Evolutionary conservation across 2,113 vertebrate genomes (phyloP).

Genomic region (Zonotrichia leucophrys): DNA sequence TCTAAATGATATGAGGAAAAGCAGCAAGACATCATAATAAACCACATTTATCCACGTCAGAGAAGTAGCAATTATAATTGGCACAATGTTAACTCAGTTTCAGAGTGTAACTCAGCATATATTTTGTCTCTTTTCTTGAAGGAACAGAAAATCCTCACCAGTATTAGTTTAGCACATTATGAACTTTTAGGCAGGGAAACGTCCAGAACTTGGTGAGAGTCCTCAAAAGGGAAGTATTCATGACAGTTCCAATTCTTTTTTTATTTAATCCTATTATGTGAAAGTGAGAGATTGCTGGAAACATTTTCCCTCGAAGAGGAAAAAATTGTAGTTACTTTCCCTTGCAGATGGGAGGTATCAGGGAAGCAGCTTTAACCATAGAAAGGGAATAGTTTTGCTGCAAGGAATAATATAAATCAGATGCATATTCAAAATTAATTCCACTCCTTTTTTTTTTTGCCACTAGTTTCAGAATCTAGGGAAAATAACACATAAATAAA

Average conservation of each 20-base stretch:
- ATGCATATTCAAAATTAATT: slow-evolving; percentile 45
- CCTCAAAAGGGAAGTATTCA: background rate
- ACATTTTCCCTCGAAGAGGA: background rate
- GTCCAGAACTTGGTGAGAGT: background rate
- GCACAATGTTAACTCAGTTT: background rate
- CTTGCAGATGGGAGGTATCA: slow-evolving; percentile 20
- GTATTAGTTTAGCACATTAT: background rate
- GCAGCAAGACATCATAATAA: background rate
- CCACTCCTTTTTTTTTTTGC: background rate
- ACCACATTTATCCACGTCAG: background rate
- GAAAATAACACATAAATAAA: slow-evolving; percentile 46
- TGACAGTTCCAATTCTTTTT: background rate
- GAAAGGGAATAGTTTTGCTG: slow-evolving; percentile 22
- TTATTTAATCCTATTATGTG: background rate
- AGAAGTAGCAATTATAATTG: background rate
- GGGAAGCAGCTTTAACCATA: slow-evolving; percentile 1
- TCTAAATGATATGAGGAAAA: background rate
- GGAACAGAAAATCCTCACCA: background rate
- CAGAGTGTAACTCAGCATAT: background rate
- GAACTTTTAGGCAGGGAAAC: background rate
- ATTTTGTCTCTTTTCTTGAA: background rate
- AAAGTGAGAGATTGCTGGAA: background rate
- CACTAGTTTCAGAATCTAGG: background rate
- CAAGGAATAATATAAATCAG: slow-evolving; percentile 54
- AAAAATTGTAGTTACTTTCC: background rate